Evolutionary conservation across 2,113 vertebrate species (phyloP).

Genomic region (Lophius piscatorius): DNA sequence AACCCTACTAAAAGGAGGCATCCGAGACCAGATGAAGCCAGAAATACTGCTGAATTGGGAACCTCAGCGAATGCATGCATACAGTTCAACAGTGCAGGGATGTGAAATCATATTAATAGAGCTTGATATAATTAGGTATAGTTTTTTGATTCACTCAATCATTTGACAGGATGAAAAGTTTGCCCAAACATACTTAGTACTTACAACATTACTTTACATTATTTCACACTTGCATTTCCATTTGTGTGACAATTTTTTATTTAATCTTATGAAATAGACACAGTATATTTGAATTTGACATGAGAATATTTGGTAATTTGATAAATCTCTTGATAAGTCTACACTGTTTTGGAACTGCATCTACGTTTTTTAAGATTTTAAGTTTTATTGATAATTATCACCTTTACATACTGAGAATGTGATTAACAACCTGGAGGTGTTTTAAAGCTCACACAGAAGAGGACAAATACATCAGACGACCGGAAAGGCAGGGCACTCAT

Average conservation of each 20-base stretch:
- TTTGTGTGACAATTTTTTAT: neutral
- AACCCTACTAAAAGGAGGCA: constrained; percentile 25
- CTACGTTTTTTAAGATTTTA: too few species aligned
- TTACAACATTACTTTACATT: neutral
- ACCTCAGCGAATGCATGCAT: constrained; percentile 27
- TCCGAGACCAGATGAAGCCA: constrained; percentile 18
- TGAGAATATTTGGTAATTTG: too few species aligned
- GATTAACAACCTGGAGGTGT: constrained; percentile 11
- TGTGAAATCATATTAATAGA: constrained; percentile 7
- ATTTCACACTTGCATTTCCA: neutral
- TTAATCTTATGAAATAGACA: too few species aligned
- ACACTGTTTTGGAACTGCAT: too few species aligned
- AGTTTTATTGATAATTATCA: too few species aligned
- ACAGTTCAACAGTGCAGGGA: constrained; percentile 4
- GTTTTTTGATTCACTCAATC: too few species aligned
- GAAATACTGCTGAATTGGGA: constrained; percentile 44
- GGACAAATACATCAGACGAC: constrained; percentile 19
- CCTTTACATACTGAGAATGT: constrained; percentile 7
- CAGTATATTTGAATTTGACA: too few species aligned
- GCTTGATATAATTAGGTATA: too few species aligned
- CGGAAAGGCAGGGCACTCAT: constrained; percentile 37
- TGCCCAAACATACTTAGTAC: too few species aligned
- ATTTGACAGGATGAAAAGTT: too few species aligned
- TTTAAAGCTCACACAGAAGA: too few species aligned
- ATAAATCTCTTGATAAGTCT: too few species aligned